A percentile compares a stretch with the other conserved stretches of the same genome.
These are phyloP conservation scores for Ochotona curzoniae DNA, from an alignment of 2,113 vertebrate genomes.

Conservation along the genomic window DNA sequence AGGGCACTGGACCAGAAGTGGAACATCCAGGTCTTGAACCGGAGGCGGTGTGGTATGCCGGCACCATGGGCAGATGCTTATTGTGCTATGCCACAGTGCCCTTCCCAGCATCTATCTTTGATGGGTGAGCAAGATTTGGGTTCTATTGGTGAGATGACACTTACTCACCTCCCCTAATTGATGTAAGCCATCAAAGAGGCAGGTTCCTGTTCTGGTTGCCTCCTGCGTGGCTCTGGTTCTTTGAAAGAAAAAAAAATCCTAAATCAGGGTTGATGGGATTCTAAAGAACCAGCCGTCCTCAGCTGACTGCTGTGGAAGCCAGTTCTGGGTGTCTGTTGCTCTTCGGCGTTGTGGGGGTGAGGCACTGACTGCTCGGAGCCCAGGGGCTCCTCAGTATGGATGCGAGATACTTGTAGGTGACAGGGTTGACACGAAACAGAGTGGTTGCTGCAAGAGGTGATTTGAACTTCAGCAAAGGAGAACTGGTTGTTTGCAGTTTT, in stretches of 20 bases:
- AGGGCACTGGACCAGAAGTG: too few relatives aligned
- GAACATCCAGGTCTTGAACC: too few relatives aligned
- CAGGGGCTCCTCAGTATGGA: constrained; percentile 7
- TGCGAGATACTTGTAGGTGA: not conserved
- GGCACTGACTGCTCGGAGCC: not conserved
- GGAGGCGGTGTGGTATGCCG: too few relatives aligned
- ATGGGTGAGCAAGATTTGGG: not conserved
- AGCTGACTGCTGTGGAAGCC: not conserved
- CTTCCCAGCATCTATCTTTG: not conserved
- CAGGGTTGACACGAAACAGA: not conserved
- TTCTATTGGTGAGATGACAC: not conserved
- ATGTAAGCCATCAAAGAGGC: not conserved
- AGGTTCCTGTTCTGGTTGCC: not conserved
- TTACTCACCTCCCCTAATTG: not conserved
- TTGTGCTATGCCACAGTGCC: too few relatives aligned
- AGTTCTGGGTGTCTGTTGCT: not conserved
- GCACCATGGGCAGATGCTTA: too few relatives aligned
- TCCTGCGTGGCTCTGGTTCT: not conserved
- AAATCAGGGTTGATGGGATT: constrained; percentile 36
- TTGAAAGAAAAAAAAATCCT: not conserved
- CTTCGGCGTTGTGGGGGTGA: not conserved
- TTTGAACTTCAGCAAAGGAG: constrained; percentile 24
- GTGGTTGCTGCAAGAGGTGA: not conserved
- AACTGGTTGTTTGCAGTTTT: not conserved
- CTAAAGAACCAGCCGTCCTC: not conserved